Conservation (phyloP, 1,140 invertebrate genomes). For the Bombus polaris region DNA sequence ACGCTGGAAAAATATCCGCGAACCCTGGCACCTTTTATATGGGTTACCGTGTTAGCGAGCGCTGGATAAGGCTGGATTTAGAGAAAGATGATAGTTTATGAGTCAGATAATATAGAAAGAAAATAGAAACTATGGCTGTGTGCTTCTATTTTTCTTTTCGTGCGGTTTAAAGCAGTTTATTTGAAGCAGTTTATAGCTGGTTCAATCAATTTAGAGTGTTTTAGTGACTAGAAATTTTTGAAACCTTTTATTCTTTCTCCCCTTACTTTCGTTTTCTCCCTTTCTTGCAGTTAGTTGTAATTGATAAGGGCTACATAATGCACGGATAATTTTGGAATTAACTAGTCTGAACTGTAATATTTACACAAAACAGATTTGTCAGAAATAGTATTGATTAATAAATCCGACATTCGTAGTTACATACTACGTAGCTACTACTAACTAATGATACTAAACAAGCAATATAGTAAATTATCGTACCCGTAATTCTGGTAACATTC, state of each 20-base stretch:
- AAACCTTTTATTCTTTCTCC: no score
- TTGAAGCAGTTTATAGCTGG: no score
- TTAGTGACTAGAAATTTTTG: no score
- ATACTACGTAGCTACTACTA: background rate
- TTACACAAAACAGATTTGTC: background rate
- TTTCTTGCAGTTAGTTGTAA: background rate
- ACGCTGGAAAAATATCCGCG: background rate
- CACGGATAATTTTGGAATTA: background rate
- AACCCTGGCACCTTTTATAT: background rate
- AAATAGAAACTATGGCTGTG: background rate
- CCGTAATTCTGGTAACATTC: slow-evolving; percentile 11
- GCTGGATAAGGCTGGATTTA: background rate
- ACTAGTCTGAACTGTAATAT: background rate
- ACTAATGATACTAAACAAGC: slow-evolving; percentile 9
- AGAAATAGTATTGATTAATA: background rate
- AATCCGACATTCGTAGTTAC: slow-evolving; percentile 1
- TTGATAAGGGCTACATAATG: background rate
- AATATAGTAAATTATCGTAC: background rate
- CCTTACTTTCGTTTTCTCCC: background rate
- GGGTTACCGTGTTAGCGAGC: slow-evolving; percentile 18
- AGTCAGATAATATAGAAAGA: background rate
- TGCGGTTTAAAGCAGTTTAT: no score
- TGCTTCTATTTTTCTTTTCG: background rate
- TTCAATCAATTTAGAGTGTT: no score
- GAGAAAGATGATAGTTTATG: background rate